Base-by-base conservation (phyloP, 2,888 invertebrate species). In the Caradrina kadenii region DNA sequence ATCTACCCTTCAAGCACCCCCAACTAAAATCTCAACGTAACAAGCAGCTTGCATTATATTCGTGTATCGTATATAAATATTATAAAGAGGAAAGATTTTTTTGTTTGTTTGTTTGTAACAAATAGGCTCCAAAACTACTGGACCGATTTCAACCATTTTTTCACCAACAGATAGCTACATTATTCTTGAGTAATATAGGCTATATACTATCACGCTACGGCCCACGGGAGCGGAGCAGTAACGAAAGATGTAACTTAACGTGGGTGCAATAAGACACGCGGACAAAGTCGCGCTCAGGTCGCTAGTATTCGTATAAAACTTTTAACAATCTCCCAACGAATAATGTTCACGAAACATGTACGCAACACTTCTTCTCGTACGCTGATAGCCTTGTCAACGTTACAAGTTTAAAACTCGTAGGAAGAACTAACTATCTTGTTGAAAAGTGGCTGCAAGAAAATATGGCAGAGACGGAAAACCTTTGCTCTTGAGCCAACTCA, bases 261-360 rank as follows among this genome's bases (percentile, higher is more conserved):
- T n/a, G n/a, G n/a, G n/a, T n/a, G n/a, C n/a, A n/a, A n/a, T n/a
- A n/a, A n/a, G n/a, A n/a, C n/a, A n/a, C n/a, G n/a, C n/a, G n/a
- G n/a, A n/a, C n/a, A n/a, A n/a, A n/a, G n/a, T n/a, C n/a, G n/a
- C n/a, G n/a, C n/a, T n/a, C n/a, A n/a, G n/a, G n/a, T n/a, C n/a
- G n/a, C n/a, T n/a, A n/a, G n/a, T n/a, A n/a, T n/a, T n/a, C 79
- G 73, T 69, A 77, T 74, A 77, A 74, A 90, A 89, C 86, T 90
- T 90, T 89, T 90, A 89, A 90, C 89, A 89, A 90, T 87, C 87
- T 87, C 74, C 70, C 72, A 80, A 77, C 74, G 75, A 81, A 80
- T 84, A 80, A 81, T 76, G 73, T 80, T 79, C 79, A 62, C 73
- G 77, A 74, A 81, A 79, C 76, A 81, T 84, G 45, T 70, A 65